Conservation (phyloP, 2,797 vertebrate genomes). For the Adelosebastes latens region DNA sequence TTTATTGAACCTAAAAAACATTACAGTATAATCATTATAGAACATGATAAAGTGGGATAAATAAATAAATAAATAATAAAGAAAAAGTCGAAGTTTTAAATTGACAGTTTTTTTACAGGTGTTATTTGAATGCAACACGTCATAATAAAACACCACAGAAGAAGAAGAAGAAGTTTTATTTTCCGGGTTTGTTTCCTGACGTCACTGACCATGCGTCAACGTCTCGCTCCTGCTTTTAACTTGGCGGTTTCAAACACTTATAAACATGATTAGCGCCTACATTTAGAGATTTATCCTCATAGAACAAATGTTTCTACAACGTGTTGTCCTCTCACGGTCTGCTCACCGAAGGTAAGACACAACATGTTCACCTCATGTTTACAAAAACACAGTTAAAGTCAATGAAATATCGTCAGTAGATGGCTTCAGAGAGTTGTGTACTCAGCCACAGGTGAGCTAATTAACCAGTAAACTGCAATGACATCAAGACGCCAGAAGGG, state of each 20-base stretch:
- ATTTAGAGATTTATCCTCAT: too few species aligned
- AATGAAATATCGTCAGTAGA: neutral
- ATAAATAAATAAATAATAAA: neutral
- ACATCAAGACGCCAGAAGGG: neutral
- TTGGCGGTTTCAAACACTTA: neutral
- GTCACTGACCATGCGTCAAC: constrained; percentile 2
- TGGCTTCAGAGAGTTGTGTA: neutral
- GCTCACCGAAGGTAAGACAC: neutral
- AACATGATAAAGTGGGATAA: neutral
- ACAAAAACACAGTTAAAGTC: neutral
- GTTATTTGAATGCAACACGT: too few species aligned
- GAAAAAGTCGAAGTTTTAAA: neutral
- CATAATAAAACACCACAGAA: too few species aligned
- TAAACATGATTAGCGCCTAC: neutral
- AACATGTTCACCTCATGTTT: neutral
- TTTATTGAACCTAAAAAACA: neutral
- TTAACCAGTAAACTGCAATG: neutral
- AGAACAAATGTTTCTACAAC: neutral
- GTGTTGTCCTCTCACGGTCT: neutral
- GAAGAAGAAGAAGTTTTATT: too few species aligned
- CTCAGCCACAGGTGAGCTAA: neutral
- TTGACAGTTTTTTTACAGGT: too few species aligned
- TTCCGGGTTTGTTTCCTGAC: neutral
- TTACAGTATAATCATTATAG: neutral
- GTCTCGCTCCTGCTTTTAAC: neutral